phyloP scores from a whole-genome alignment of 2,113 vertebrate genomes.

The Ailurus styani region DNA sequence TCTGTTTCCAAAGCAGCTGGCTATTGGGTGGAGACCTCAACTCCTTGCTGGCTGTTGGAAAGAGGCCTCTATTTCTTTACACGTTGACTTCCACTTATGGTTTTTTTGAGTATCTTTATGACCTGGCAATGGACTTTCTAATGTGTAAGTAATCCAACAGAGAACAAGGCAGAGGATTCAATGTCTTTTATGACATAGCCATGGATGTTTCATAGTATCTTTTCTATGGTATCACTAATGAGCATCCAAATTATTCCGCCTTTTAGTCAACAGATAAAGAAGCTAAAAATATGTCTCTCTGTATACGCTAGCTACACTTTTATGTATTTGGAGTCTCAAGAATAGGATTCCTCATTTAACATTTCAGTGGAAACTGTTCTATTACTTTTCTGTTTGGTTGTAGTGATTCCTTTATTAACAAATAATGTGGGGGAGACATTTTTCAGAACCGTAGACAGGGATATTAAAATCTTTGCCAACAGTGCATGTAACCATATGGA shows the following conservation, averaged over 20 bases:
- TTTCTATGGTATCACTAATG: background rate
- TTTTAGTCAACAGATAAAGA: background rate
- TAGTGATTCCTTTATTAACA: background rate
- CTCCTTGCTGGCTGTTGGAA: background rate
- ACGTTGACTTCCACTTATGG: background rate
- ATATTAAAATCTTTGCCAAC: background rate
- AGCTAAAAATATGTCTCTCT: too few species aligned
- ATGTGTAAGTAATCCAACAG: background rate
- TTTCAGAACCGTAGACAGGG: background rate
- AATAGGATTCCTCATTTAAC: background rate
- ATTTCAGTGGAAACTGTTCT: background rate
- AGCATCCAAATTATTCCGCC: background rate
- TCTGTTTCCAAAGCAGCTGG: background rate
- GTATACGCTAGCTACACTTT: background rate
- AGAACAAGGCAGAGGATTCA: background rate
- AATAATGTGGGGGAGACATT: background rate
- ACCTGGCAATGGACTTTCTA: background rate
- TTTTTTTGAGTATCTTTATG: background rate
- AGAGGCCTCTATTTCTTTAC: background rate
- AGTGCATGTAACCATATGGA: background rate
- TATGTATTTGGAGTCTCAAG: background rate
- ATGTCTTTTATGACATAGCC: background rate
- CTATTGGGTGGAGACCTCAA: background rate
- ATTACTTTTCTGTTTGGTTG: background rate
- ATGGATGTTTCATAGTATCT: background rate